A percentile compares a stretch with the other conserved stretches of the same genome.
Conservation (phyloP, 2,888 invertebrate species). For the Ormia ochracea region DNA sequence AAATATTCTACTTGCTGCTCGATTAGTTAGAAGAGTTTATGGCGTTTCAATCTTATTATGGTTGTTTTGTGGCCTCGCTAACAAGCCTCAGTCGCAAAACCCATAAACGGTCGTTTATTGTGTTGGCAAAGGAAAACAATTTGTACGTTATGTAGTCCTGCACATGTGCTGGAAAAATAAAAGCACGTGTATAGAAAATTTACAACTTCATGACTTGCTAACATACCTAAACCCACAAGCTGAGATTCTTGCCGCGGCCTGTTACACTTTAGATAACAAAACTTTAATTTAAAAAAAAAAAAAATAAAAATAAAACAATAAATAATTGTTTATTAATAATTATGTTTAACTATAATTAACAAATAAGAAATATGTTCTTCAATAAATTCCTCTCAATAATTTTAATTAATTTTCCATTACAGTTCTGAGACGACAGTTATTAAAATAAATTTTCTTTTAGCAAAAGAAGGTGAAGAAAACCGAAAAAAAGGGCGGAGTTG, state of each 20-base stretch:
- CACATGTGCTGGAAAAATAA: background rate
- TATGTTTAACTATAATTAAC: too few species aligned
- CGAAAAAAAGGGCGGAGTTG: too few species aligned
- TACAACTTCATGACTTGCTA: background rate
- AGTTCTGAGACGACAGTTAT: too few species aligned
- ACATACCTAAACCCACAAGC: background rate
- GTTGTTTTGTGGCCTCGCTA: constrained; percentile 7
- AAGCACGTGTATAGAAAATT: background rate
- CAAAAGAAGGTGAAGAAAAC: too few species aligned
- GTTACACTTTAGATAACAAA: too few species aligned
- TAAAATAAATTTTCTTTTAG: too few species aligned
- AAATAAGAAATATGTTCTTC: too few species aligned
- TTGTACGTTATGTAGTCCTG: background rate
- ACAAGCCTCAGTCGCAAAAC: background rate
- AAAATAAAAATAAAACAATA: too few species aligned
- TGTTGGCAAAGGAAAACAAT: constrained; percentile 19
- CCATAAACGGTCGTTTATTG: background rate
- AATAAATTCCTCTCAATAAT: too few species aligned
- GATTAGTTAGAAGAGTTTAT: background rate
- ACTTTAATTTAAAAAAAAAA: too few species aligned
- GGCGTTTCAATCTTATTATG: background rate
- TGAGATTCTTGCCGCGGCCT: background rate
- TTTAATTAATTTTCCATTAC: too few species aligned
- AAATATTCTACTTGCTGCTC: background rate
- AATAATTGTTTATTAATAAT: too few species aligned